Conservation (phyloP, 2,888 invertebrate species). For the Antheraea assamensis region DNA sequence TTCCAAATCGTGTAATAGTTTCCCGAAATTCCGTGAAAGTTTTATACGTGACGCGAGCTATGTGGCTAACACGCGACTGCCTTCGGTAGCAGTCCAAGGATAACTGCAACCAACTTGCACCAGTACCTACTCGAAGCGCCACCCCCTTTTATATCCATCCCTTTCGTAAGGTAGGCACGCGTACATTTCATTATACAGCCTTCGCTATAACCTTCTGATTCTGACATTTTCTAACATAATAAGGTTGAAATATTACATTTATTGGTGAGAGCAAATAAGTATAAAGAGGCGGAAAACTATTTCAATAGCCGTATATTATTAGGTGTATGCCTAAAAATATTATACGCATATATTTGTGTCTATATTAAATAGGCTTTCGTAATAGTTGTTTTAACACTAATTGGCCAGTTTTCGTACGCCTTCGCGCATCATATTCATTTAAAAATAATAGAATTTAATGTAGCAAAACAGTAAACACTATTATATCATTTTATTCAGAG, state of each 20-base stretch:
- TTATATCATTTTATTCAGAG: too few species aligned
- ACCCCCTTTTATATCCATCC: constrained; percentile 65
- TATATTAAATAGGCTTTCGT: background rate
- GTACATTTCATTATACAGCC: constrained; percentile 56
- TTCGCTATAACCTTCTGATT: constrained; percentile 54
- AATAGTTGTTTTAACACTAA: background rate
- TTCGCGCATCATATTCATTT: too few species aligned
- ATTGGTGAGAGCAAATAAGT: constrained; percentile 30
- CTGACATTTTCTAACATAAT: constrained; percentile 44
- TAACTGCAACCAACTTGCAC: constrained; percentile 66
- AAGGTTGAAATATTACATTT: constrained; percentile 25
- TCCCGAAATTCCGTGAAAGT: constrained; percentile 75
- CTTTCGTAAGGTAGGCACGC: constrained; percentile 52
- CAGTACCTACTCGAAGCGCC: constrained; percentile 52
- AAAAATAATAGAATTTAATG: too few species aligned
- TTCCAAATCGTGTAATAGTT: constrained; percentile 57
- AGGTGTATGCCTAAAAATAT: background rate
- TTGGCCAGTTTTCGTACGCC: background rate
- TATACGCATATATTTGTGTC: too few species aligned
- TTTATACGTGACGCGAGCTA: constrained; percentile 49
- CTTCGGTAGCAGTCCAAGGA: constrained; percentile 45
- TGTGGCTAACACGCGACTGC: constrained; percentile 49
- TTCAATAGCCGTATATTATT: background rate
- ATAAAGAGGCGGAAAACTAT: constrained; percentile 10
- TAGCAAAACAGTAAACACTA: too few species aligned